Evolutionary conservation across 2,113 vertebrate genomes (phyloP).

Genomic region (Propithecus coquereli): DNA sequence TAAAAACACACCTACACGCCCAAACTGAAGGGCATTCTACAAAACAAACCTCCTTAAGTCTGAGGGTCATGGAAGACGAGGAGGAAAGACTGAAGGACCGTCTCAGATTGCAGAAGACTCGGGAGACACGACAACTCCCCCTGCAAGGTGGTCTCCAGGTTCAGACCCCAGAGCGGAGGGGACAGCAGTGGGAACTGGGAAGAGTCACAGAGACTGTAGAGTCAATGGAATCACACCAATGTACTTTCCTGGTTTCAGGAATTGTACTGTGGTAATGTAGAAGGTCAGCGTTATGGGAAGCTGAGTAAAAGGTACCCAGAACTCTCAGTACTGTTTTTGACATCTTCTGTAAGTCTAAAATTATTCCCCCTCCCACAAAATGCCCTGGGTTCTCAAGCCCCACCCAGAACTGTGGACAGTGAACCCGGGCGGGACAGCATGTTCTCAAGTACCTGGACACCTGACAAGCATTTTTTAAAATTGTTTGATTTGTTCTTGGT

Average conservation of each 20-base stretch:
- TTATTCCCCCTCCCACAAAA: background rate
- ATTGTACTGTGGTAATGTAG: rapidly evolving
- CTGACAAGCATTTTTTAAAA: background rate
- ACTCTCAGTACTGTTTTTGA: background rate
- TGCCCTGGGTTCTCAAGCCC: background rate
- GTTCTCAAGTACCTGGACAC: background rate
- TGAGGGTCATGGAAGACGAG: background rate
- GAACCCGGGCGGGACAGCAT: too few relatives aligned
- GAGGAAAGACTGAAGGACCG: background rate
- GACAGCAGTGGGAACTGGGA: background rate
- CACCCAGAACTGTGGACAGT: background rate
- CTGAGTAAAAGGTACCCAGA: background rate
- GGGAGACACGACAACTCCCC: background rate
- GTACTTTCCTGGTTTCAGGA: background rate
- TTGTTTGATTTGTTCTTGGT: background rate
- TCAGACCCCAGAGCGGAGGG: background rate
- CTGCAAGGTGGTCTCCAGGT: background rate
- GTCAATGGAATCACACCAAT: background rate
- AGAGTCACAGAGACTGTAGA: background rate
- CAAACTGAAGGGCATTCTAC: background rate
- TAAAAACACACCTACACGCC: background rate
- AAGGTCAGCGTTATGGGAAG: background rate
- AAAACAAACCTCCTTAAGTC: background rate
- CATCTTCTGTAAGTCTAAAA: background rate
- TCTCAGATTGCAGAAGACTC: background rate